Evolutionary conservation across 1,140 invertebrate species (phyloP), one percentile per base, ranked within the genome.

Genomic region (Papilio dardanus): DNA sequence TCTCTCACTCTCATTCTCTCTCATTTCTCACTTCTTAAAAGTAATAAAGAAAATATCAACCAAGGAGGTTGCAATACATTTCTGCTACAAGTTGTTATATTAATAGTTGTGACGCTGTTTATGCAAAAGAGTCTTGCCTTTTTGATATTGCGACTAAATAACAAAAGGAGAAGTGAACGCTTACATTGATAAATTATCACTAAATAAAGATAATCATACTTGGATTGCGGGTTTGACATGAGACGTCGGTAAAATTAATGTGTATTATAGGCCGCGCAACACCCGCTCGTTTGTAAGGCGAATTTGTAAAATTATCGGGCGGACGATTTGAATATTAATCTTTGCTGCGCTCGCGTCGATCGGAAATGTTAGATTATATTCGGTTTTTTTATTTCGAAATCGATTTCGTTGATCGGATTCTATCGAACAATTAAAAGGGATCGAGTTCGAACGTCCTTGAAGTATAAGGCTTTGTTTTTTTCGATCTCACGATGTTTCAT

Each of bases 181-280:
- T 76, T 81, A 78, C 78, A 67, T 83, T 84, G 82, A 87, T 86
- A 90, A 90, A 88, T 88, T 90, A 91, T 85, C 76, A 78, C 83
- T 88, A 90, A 91, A 92, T 92, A 89, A 92, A 91, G 89, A 90
- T 92, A 93, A 93, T 92, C 82, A 83, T 82, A 86, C 80, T 82
- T 69, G 81, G 87, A 92, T 89, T 88, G 88, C 77, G 73, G 82
- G 87, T 90, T 92, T 91, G 91, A 91, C 91, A 92, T 87, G 88
- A 79, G 86, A 84, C 89, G 86, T 88, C 83, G 82, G 77, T 81
- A 67, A 88, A 87, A 93, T 92, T 90, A 87, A 93, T 92, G 90
- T 89, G 84, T 91, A 91, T 92, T 91, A 92, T 91, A 90, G 89
- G 82, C 74, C 77, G 78, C 77, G 81, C 68, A 78, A 88, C 85